These are phyloP conservation scores for Jacana jacana DNA, from an alignment of 2,113 vertebrate species.

Conservation along the genomic window DNA sequence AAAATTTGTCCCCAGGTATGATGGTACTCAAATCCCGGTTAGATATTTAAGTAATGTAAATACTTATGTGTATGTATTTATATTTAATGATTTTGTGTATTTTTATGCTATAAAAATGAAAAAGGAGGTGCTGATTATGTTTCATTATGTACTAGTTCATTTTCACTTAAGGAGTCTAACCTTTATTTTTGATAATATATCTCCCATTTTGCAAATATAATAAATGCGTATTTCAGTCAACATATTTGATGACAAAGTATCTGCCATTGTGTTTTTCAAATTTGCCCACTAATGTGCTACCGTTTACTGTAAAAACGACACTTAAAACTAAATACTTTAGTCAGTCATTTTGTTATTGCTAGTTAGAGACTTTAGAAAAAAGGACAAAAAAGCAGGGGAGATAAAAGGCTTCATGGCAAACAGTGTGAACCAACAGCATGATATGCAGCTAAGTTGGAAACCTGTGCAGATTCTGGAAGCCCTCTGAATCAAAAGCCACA, in stretches of 20 bases:
- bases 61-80: not conserved
- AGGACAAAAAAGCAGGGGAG: not conserved
- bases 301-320: not conserved
- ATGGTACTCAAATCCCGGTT: not conserved
- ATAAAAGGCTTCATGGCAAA: not conserved
- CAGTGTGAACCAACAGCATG: not conserved
- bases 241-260: not conserved
- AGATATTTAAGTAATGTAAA: not conserved
- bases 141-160: not conserved
- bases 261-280: not conserved
- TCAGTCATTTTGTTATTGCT: not conserved
- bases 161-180: not conserved
- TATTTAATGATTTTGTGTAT: not conserved
- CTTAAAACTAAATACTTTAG: not conserved
- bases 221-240: not conserved
- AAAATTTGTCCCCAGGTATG: not conserved
- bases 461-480: not conserved
- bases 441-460: not conserved
- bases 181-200: not conserved
- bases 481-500: not conserved
- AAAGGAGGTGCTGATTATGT: not conserved
- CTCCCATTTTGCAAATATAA: not conserved
- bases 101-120: not conserved
- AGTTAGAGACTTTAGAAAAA: not conserved
- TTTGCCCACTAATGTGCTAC: not conserved